A percentile compares a stretch with the other conserved stretches of the same genome.
phyloP scores from a whole-genome alignment of 2,888 invertebrate genomes.

The Caenorhabditis sp. region DNA sequence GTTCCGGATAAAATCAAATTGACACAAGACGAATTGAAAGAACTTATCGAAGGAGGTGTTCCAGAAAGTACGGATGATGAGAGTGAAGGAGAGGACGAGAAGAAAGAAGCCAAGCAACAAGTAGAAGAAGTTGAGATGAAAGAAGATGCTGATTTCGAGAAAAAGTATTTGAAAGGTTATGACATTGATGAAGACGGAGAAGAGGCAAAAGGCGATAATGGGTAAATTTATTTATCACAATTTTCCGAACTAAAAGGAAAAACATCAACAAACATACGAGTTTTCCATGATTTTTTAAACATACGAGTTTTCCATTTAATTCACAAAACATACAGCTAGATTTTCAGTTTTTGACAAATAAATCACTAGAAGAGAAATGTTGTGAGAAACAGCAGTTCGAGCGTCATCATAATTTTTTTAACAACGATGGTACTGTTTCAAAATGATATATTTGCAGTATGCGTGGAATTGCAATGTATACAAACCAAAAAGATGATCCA shows the following conservation, averaged over 20 bases:
- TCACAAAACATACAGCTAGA: too few species aligned
- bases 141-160: conserved; percentile 39
- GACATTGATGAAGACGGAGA: conserved; percentile 26
- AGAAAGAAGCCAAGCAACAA: neutral
- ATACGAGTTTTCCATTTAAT: too few species aligned
- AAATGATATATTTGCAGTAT: conserved; percentile 37
- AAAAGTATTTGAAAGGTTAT: conserved; percentile 49
- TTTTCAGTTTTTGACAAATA: too few species aligned
- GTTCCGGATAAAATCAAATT: conserved; percentile 64
- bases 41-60: conserved; percentile 58
- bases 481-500: conserved; percentile 62
- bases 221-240: neutral
- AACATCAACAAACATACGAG: neutral
- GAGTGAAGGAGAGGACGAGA: conserved; percentile 9
- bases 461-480: conserved; percentile 62
- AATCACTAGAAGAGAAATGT: too few species aligned
- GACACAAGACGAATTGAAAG: conserved; percentile 50
- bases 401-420: too few species aligned
- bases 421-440: too few species aligned
- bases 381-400: too few species aligned
- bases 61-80: conserved; percentile 42
- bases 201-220: conserved; percentile 13
- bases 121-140: conserved; percentile 21
- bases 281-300: too few species aligned
- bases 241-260: neutral